Conservation (phyloP, 2,888 invertebrate species). For the Emmelina monodactyla region DNA sequence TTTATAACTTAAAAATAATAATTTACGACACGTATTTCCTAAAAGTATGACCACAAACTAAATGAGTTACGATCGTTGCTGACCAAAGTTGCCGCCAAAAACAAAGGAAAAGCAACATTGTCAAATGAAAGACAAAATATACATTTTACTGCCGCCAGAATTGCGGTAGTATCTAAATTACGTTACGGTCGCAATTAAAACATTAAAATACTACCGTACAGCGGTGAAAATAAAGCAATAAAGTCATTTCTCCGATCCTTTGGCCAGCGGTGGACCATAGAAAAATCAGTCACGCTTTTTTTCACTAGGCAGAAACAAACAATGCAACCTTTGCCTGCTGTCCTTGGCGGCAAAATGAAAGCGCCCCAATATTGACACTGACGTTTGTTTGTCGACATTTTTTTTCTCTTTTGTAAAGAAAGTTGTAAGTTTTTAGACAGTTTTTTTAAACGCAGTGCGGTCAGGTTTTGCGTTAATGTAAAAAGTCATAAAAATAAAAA, state of each 20-base stretch:
- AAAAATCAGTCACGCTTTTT: not conserved
- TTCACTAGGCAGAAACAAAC: not conserved
- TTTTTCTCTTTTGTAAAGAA: not conserved
- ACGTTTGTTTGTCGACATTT: not conserved
- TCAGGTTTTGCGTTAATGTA: not conserved
- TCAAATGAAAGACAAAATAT: not conserved
- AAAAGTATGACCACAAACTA: not conserved
- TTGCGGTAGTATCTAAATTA: slow-evolving; percentile 12
- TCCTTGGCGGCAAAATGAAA: not conserved
- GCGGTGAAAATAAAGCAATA: slow-evolving; percentile 6
- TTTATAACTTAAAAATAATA: not conserved
- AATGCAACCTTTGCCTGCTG: not conserved
- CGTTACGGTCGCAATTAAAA: slow-evolving; percentile 6
- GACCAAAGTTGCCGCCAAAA: slow-evolving; percentile 3
- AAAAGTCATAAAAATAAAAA: not conserved
- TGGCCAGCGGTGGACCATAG: slow-evolving; percentile 1
- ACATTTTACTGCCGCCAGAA: slow-evolving; percentile 5
- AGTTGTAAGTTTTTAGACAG: not conserved
- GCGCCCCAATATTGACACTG: not conserved
- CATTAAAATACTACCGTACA: slow-evolving; percentile 12
- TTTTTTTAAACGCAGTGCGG: not conserved
- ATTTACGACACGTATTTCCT: not conserved
- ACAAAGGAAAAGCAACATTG: not conserved
- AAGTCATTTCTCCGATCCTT: slow-evolving; percentile 7
- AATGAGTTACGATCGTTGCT: slow-evolving; percentile 2